Percentiles rank a stretch among this genome's conserved stretches.
These are phyloP conservation scores for Athripsodes cinereus DNA, from an alignment of 2,888 invertebrate species.

Conservation along the genomic window DNA sequence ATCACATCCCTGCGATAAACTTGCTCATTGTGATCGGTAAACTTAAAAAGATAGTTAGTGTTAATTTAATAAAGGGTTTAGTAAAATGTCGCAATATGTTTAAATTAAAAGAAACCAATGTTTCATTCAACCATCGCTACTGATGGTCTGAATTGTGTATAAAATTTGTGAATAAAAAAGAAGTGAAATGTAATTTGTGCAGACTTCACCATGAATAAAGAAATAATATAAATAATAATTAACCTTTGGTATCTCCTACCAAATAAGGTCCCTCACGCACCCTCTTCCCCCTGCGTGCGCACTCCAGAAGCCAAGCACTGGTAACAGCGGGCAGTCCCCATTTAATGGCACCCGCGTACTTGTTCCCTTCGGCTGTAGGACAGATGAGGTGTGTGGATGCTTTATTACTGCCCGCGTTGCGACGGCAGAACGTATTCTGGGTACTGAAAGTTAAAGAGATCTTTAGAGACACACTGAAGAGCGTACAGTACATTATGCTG, in stretches of 20 bases:
- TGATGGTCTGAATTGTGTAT: no score
- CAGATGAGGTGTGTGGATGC: conserved; percentile 80
- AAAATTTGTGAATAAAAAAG: no score
- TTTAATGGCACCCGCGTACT: conserved; percentile 74
- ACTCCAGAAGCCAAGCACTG: conserved; percentile 70
- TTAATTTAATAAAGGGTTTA: no score
- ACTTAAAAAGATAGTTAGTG: no score
- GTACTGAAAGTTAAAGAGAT: conserved; percentile 35
- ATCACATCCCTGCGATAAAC: no score
- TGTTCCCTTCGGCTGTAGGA: conserved; percentile 66
- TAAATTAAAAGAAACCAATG: no score
- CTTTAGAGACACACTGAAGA: no score
- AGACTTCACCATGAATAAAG: neutral
- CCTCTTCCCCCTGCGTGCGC: conserved; percentile 51
- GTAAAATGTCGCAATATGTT: no score
- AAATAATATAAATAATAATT: neutral
- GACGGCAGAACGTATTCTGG: conserved; percentile 44
- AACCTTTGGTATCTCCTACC: conserved; percentile 53
- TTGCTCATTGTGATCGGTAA: no score
- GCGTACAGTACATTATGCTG: no score
- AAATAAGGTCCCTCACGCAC: conserved; percentile 52
- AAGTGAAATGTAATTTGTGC: no score
- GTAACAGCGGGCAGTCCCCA: conserved; percentile 81
- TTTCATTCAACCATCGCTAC: no score
- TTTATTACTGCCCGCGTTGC: conserved; percentile 42